Evolutionary conservation across 1,140 invertebrate species (phyloP), one percentile per base, ranked within the genome.

Genomic region (Microplitis mediator): DNA sequence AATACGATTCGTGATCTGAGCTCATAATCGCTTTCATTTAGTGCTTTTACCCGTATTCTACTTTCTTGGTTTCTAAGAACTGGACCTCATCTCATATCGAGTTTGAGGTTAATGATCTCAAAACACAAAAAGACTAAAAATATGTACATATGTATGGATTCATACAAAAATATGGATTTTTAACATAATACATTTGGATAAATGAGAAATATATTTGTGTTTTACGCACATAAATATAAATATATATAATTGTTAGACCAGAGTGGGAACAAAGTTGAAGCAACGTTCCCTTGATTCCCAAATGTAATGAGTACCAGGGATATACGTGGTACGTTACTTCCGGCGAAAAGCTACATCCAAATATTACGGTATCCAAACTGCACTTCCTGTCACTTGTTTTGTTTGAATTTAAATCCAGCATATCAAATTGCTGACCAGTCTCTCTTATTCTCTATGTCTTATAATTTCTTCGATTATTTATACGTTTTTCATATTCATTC

Each of bases 1-100:
- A 79, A 81, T 78, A 51, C 83, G 80, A 83, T 51, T 85, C 84
- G 83, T 84, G 82, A 83, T 81, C 79, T 77, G 61, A 65, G 60
- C 34, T 32, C 62, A 31, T 60, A 64, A 64, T 63, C 61, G 14
- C 16, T 62, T 50, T 64, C 35, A 35, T 62, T 35, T 62, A 35
- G 32, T 34, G 1, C 14, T 62, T 34, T 35, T 62, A 11, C 13
- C n/a, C 35, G 8, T 34, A 35, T 62, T 62, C 34, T 35, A n/a
- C 35, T 36, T 62, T 13, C 23, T 11, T 8, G 16, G 3, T 23
- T n/a, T 54, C 52, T 54, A 45, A 45, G 23, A 45, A 45, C 5
- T 45, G 39, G 8, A 45, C 52, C n/a, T 54, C n/a, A 54, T n/a
- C 14, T 54, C 4, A 6, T 9, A n/a, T n/a, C 2, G 23, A 23